Evolutionary conservation across 2,113 vertebrate species (phyloP).

Genomic region (Elanoides forficatus): DNA sequence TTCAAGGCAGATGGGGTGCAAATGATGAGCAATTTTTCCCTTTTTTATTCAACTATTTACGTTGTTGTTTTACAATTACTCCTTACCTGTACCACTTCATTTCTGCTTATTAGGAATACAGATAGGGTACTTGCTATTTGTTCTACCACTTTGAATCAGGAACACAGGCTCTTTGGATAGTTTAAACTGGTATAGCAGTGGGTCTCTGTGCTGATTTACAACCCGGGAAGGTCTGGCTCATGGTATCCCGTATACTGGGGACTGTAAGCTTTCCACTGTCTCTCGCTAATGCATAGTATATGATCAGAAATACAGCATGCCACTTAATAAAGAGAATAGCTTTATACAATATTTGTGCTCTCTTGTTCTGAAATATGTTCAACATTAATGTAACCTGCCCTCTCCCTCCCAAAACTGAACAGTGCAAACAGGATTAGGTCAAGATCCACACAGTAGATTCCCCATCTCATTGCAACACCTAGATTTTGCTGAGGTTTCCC

Average conservation of each 20-base stretch:
- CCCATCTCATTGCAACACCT: not conserved
- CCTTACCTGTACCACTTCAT: not conserved
- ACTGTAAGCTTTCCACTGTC: not conserved
- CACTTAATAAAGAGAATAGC: not conserved
- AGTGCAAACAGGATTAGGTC: not conserved
- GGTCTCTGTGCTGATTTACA: not conserved
- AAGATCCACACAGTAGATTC: not conserved
- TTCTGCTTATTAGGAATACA: not conserved
- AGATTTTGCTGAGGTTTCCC: not conserved
- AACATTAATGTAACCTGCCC: not conserved
- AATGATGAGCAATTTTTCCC: not conserved
- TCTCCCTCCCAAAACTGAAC: not conserved
- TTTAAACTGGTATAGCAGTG: not conserved
- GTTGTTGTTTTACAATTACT: not conserved
- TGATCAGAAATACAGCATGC: not conserved
- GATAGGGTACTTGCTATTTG: not conserved
- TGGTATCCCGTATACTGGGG: too few relatives aligned
- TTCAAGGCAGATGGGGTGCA: conserved; percentile 33
- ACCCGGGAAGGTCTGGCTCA: fast-evolving
- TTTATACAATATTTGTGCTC: not conserved
- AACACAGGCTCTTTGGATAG: not conserved
- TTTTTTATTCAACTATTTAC: not conserved
- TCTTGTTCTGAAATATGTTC: not conserved
- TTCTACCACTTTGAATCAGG: not conserved
- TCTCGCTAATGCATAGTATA: not conserved